Conservation (phyloP, 37 sponge, comb jelly and placozoan genomes). For the Beroe ovata region DNA sequence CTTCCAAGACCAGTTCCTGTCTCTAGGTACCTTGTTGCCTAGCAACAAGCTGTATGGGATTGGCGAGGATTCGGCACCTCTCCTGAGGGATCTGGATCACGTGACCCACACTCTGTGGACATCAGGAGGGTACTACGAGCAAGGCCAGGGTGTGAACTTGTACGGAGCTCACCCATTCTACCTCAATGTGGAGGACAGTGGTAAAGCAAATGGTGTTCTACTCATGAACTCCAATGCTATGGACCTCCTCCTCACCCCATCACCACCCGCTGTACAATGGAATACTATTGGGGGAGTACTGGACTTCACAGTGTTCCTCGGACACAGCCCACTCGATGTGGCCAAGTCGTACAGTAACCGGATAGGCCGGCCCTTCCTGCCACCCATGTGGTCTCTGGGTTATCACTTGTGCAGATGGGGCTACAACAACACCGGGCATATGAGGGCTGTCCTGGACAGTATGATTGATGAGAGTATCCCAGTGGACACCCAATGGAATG, state of each 20-base stretch:
- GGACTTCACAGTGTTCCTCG: conserved; percentile 82
- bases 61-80: conserved; percentile 47
- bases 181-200: conserved; percentile 71
- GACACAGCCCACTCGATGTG: conserved; percentile 74
- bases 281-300: conserved; percentile 81
- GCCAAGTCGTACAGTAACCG: conserved; percentile 72
- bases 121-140: conserved; percentile 16
- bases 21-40: conserved; percentile 11
- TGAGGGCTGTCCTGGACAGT: background rate
- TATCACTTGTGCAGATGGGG: conserved; percentile 58
- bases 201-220: conserved; percentile 70
- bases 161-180: conserved; percentile 90
- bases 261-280: conserved; percentile 76
- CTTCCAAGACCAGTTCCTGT: conserved; percentile 43
- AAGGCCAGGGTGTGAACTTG: conserved; percentile 69
- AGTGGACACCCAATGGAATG: conserved; percentile 81
- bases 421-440: conserved; percentile 39
- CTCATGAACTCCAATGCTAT: conserved; percentile 88
- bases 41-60: conserved; percentile 19
- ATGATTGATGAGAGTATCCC: conserved; percentile 3
- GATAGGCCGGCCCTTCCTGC: conserved; percentile 12
- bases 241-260: conserved; percentile 57
- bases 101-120: conserved; percentile 46
- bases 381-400: conserved; percentile 35
- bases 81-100: conserved; percentile 26